Percentiles rank a stretch among this genome's conserved stretches.
Conservation (phyloP, 2,797 vertebrate species). For the Falco peregrinus region DNA sequence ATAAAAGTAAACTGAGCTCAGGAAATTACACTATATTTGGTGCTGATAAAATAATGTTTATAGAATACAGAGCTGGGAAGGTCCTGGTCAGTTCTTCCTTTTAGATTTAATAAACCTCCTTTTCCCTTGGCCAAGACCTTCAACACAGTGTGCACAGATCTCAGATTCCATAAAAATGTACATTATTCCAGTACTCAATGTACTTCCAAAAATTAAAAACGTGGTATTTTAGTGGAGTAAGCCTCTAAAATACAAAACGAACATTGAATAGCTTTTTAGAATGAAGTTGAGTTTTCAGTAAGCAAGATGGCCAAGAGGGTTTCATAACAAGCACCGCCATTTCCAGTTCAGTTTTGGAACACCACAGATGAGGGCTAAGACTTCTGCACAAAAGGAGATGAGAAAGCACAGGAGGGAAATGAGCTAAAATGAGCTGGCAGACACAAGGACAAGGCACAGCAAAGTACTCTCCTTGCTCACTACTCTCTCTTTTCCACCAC, state of each 20-base stretch:
- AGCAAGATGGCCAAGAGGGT: background rate
- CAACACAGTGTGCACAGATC: background rate
- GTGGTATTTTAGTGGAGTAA: background rate
- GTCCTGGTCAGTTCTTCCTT: background rate
- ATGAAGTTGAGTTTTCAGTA: background rate
- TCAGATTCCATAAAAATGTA: background rate
- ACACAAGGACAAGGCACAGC: background rate
- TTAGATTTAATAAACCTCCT: background rate
- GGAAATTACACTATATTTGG: background rate
- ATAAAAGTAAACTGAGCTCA: background rate
- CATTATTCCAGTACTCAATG: background rate
- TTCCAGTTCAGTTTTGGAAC: background rate
- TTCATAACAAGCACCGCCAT: background rate
- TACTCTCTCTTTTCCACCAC: background rate
- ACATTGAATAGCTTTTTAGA: background rate
- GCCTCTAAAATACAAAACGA: background rate
- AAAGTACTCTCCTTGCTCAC: background rate
- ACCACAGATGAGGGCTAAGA: background rate
- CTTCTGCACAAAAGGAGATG: background rate
- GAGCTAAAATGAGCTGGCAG: background rate
- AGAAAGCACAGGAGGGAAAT: background rate
- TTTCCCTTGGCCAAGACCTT: background rate
- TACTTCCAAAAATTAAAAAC: background rate
- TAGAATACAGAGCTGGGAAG: background rate
- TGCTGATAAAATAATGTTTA: background rate